Base-by-base conservation (phyloP, 2,888 invertebrate genomes). In the Phaedon cochleariae region DNA sequence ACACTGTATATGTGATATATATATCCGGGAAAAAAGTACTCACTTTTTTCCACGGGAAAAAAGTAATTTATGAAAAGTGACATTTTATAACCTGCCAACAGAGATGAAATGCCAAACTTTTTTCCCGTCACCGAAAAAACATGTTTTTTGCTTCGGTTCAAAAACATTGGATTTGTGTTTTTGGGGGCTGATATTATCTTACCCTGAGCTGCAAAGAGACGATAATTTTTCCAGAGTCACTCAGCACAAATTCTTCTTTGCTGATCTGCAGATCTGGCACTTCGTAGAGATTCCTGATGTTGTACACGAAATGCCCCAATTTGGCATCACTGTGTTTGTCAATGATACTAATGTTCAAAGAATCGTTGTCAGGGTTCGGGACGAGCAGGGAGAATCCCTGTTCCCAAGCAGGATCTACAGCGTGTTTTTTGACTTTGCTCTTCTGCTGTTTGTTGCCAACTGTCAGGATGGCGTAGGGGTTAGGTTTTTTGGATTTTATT, bases 381-480 rank as follows among this genome's bases (percentile, higher is more conserved):
- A 97, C 92, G 41, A 97, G 87, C 85, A 96, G 95, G 1, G 94
- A 91, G 82, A 96, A 95, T 10, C 95, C 95, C 80, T 95, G 93
- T 83, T 97, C 96, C 90, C 93, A 98, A 52, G 94, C 90, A 0
- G 97, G 97, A 78, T 94, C 91, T 73, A 90, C 92, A 0, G 94
- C 95, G 72, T 94, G 88, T 85, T 90, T 87, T 74, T 90, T 89
- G 22, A 90, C 90, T 15, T 86, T 86, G 0, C 91, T 90, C 80
- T 90, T 90, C 77, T 90, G 88, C 0, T 75, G 89, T 75, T 89
- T 89, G 77, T 90, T 91, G 61, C 94, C 94, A 6, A 96, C 87
- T 5, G 89, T 90, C 71, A 96, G 86, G 6, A 89, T 87, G 15
- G 94, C 87, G 81, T 91, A 93, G 0, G 96, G 93, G 80, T 94